These are phyloP conservation scores for Colletes gigas DNA, from an alignment of 1,140 invertebrate species.

Conservation along the genomic window DNA sequence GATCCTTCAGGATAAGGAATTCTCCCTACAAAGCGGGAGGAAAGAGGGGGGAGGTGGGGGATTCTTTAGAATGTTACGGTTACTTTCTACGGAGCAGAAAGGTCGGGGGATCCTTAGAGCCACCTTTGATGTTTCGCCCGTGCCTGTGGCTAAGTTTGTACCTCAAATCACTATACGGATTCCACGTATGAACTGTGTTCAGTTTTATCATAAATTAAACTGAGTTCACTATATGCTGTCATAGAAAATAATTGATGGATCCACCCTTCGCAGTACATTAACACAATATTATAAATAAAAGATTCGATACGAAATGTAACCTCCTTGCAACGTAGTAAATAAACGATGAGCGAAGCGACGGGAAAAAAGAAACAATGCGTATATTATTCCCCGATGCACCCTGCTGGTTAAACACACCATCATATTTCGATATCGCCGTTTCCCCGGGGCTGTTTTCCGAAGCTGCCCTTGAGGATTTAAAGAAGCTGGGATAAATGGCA, in stretches of 20 bases:
- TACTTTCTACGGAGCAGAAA: conserved; percentile 10
- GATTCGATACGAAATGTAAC: neutral
- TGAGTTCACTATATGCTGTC: no score
- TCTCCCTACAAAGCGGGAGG: neutral
- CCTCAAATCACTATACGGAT: no score
- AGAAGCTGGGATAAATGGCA: conserved; percentile 50
- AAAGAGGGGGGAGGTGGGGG: neutral
- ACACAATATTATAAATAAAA: no score
- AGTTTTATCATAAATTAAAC: no score
- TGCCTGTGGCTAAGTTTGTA: neutral
- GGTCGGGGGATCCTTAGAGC: neutral
- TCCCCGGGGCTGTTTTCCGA: conserved; percentile 42
- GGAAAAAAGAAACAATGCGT: conserved; percentile 26
- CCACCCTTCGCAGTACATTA: no score
- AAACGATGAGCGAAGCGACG: neutral
- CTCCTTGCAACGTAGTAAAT: neutral
- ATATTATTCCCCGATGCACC: conserved; percentile 21
- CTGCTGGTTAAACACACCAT: conserved; percentile 34
- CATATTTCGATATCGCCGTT: conserved; percentile 37
- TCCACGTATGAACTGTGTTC: no score
- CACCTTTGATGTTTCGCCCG: conserved; percentile 27
- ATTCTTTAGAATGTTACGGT: conserved; percentile 33
- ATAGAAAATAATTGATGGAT: no score
- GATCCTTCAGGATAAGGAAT: conserved; percentile 49
- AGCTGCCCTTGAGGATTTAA: conserved; percentile 45